Evolutionary conservation across 2,888 invertebrate species (phyloP).

Genomic region (Erannis defoliaria): DNA sequence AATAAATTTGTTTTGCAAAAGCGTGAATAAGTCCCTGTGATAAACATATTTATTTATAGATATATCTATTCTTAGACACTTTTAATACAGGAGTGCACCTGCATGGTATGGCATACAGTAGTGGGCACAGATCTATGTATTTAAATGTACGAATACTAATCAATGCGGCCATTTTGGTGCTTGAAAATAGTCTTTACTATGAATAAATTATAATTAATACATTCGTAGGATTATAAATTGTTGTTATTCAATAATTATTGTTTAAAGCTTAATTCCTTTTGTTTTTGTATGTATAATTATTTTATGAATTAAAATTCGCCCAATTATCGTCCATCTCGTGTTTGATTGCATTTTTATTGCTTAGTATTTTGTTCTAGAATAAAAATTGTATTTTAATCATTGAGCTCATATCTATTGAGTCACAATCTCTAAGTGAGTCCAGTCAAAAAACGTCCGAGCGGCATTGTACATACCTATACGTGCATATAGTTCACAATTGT

Average conservation of each 20-base stretch:
- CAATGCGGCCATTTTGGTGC: conserved; percentile 75
- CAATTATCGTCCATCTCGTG: conserved; percentile 72
- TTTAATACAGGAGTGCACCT: no score
- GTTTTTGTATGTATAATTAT: conserved; percentile 41
- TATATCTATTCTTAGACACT: no score
- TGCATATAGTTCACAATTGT: no score
- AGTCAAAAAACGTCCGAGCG: no score
- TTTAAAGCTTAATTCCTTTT: conserved; percentile 35
- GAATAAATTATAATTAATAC: conserved; percentile 24
- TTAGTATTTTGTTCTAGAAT: conserved; percentile 66
- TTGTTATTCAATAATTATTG: conserved; percentile 9
- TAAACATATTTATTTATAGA: no score
- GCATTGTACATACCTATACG: no score
- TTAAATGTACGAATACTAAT: conserved; percentile 53
- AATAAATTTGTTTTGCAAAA: no score
- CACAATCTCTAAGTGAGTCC: no score
- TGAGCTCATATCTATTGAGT: no score
- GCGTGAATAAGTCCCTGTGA: no score
- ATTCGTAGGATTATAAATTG: conserved; percentile 28
- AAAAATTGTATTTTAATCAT: conserved; percentile 57
- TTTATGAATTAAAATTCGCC: conserved; percentile 60
- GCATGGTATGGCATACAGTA: no score
- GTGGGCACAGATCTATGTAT: no score
- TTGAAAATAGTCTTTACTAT: conserved; percentile 49
- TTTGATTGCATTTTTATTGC: conserved; percentile 72